Base-by-base conservation (phyloP, 2,888 invertebrate species). In the Oscheius sp. region DNA sequence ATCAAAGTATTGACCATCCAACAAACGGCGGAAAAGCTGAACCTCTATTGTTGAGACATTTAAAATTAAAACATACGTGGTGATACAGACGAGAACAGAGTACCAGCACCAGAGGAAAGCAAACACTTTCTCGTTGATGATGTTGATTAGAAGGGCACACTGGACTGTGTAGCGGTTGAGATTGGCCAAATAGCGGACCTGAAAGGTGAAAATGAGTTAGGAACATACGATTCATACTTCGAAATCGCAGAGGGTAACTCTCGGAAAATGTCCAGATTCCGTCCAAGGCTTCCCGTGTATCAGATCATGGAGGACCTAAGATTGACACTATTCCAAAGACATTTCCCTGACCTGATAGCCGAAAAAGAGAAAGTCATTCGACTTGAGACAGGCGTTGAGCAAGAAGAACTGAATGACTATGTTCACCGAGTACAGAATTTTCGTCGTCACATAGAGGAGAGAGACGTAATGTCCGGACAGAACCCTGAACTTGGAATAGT, bases 41-140 rank as follows among this genome's bases (percentile, higher is more conserved):
- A 83, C 50, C 47, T n/a, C 33, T 1, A 32, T 33, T 66, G 9
- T 33, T 21, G 47, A 21, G 42, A 58, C 29, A 57, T 21, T n/a
- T 29, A 1, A 11, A 33, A 55, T 13, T 11, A 13, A n/a, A 32
- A 53, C 78, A 47, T n/a, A 84, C 81, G 79, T 84, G 0, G 88
- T 88, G 70, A 86, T 83, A 42, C 82, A 70, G 9, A 80, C 80
- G 13, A 88, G 76, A 7, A 88, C 73, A 68, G 86, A 79, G 62
- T 89, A 89, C 88, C 88, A 88, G 70, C 83, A 81, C 88, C 88
- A 88, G 57, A 88, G 80, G 70, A 89, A 87, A 32, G 87, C 87
- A 72, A 87, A 87, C 2, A 87, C 87, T 68, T 87, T 87, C 73
- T 88, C 88, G 74, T 88, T 88, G 78, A 88, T 86, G 53, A 88